Evolutionary conservation across 2,797 vertebrate species (phyloP).

Genomic region (Apogon hyalosoma): DNA sequence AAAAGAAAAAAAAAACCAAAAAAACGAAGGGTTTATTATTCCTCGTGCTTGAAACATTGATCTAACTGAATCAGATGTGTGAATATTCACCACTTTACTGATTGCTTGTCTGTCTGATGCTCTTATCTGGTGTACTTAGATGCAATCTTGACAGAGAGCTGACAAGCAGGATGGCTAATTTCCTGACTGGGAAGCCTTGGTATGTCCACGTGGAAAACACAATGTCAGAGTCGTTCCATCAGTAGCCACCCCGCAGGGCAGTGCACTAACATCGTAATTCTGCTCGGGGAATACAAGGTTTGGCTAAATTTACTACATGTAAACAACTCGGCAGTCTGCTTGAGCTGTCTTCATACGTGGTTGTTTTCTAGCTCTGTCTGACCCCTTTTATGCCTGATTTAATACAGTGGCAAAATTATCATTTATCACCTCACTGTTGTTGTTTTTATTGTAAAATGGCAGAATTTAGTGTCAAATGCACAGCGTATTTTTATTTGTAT

Average conservation of each 20-base stretch:
- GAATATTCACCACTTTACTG: constrained; percentile 20
- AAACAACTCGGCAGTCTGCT: constrained; percentile 46
- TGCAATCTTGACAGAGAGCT: constrained; percentile 54
- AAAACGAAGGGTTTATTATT: background rate
- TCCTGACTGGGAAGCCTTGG: constrained; percentile 50
- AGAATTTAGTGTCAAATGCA: background rate
- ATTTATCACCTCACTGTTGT: background rate
- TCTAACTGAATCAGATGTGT: constrained; percentile 25
- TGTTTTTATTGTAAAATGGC: background rate
- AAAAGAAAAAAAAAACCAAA: too few relatives aligned
- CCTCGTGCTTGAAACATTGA: constrained; percentile 7
- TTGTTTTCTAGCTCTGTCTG: constrained; percentile 24
- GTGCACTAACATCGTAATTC: constrained; percentile 47
- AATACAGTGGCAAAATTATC: constrained; percentile 4
- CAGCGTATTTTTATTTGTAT: too few relatives aligned
- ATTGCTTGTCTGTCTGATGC: constrained; percentile 10
- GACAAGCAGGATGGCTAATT: constrained; percentile 54
- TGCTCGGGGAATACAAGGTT: constrained; percentile 47
- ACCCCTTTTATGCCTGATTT: constrained; percentile 12
- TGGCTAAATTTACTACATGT: constrained; percentile 47
- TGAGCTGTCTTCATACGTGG: constrained; percentile 14
- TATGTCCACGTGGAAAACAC: constrained; percentile 41
- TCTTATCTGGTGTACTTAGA: constrained; percentile 53
- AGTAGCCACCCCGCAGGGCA: constrained; percentile 33
- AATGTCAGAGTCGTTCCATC: constrained; percentile 55